A percentile compares a stretch with the other conserved stretches of the same genome.
Evolutionary conservation across 2,113 vertebrate genomes (phyloP).

Genomic region (Neogale vison): DNA sequence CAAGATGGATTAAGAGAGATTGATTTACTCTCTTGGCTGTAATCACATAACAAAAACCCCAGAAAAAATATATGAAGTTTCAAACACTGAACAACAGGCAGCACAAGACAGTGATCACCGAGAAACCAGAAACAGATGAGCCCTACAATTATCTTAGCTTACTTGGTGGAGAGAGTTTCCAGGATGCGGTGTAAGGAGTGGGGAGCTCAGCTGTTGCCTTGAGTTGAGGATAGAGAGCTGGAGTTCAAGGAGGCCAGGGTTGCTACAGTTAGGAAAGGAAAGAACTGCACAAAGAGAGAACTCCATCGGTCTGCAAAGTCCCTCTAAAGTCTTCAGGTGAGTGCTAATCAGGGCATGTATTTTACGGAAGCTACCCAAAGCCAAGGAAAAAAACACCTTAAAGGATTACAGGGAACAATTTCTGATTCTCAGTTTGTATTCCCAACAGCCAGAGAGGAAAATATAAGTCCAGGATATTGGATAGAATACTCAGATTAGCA

Average conservation of each 20-base stretch:
- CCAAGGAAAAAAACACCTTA: background rate
- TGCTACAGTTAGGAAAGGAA: background rate
- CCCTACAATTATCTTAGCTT: background rate
- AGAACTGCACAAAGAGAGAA: background rate
- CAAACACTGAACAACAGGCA: background rate
- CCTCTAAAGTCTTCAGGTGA: background rate
- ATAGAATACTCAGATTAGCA: background rate
- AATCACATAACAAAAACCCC: conserved; percentile 9
- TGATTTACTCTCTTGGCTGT: conserved; percentile 2
- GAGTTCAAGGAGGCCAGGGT: background rate
- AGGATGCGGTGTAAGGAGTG: background rate
- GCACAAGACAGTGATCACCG: background rate
- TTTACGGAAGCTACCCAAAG: background rate
- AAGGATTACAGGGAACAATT: background rate
- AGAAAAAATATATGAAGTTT: conserved; percentile 35
- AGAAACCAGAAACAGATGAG: background rate
- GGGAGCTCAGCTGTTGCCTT: background rate
- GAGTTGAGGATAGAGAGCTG: background rate
- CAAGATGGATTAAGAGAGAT: conserved; percentile 25
- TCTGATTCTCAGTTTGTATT: background rate
- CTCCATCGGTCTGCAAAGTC: background rate
- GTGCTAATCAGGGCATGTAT: background rate
- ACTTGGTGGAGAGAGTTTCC: background rate
- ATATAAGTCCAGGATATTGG: background rate
- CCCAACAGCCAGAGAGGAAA: background rate